A percentile compares a stretch with the other conserved stretches of the same genome.
These are phyloP conservation scores for Eriosoma lanigerum DNA, from an alignment of 1,140 invertebrate genomes.

Conservation along the genomic window DNA sequence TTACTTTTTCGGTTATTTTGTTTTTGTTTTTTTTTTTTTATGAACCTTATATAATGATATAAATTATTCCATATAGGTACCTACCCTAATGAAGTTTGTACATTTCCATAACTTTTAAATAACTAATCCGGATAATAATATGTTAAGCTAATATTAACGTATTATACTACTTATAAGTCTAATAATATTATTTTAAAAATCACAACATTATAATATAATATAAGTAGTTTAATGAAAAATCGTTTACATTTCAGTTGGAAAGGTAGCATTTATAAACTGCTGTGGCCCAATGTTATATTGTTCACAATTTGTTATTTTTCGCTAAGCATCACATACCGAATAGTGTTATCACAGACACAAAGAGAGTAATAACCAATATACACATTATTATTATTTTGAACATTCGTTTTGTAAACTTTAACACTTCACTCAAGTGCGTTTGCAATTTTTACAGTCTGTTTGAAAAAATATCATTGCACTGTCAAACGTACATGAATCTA, in stretches of 20 bases:
- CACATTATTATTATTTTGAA: too few relatives aligned
- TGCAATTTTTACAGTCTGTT: constrained; percentile 53
- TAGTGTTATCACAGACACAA: neutral
- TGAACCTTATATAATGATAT: neutral
- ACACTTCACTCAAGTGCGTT: too few relatives aligned
- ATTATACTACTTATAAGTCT: too few relatives aligned
- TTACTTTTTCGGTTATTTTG: constrained; percentile 58
- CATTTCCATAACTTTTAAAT: neutral
- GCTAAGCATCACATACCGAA: neutral
- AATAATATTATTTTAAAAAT: too few relatives aligned
- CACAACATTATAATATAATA: too few relatives aligned
- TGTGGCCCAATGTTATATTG: neutral
- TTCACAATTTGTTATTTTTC: neutral
- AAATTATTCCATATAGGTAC: neutral
- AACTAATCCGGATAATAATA: neutral
- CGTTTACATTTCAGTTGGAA: constrained; percentile 9
- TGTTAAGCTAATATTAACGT: too few relatives aligned
- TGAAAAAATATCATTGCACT: constrained; percentile 54
- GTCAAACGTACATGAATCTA: constrained; percentile 54
- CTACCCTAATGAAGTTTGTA: neutral
- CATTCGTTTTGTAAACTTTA: too few relatives aligned
- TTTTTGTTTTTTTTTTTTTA: too few relatives aligned
- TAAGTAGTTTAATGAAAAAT: too few relatives aligned
- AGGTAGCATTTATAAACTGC: neutral
- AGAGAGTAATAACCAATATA: neutral